These are phyloP conservation scores for Abrostola tripartita DNA, from an alignment of 2,888 invertebrate species.

Conservation along the genomic window DNA sequence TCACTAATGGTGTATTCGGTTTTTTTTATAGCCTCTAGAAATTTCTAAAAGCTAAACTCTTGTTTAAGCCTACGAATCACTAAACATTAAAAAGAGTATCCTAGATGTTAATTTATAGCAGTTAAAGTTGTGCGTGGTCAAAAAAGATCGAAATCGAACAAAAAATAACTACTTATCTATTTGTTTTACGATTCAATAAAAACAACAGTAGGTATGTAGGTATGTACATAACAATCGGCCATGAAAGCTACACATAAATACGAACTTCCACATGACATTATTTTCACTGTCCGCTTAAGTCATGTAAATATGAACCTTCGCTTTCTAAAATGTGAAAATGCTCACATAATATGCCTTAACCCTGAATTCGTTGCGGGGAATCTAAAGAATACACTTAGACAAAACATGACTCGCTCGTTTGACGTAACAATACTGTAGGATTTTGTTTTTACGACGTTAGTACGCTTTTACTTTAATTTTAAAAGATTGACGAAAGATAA, in stretches of 20 bases:
- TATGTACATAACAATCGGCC: constrained; percentile 48
- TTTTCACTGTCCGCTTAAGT: constrained; percentile 69
- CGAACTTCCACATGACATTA: constrained; percentile 58
- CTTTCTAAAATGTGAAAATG: constrained; percentile 86
- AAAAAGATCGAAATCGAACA: no score
- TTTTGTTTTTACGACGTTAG: no score
- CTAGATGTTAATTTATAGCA: no score
- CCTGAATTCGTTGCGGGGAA: constrained; percentile 68
- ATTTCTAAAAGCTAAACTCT: no score
- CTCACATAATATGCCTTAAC: constrained; percentile 64
- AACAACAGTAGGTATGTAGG: not conserved
- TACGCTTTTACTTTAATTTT: no score
- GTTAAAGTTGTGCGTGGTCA: no score
- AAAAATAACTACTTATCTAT: no score
- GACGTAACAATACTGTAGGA: constrained; percentile 60
- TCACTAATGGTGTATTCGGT: no score
- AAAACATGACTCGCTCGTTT: constrained; percentile 58
- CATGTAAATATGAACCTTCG: constrained; percentile 83
- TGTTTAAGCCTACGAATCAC: no score
- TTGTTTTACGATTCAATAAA: no score
- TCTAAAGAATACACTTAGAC: constrained; percentile 52
- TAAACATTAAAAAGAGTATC: no score
- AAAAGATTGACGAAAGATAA: constrained; percentile 26
- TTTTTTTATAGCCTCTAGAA: no score
- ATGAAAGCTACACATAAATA: constrained; percentile 72